These are phyloP conservation scores for Nymphicus hollandicus DNA, from an alignment of 2,113 vertebrate genomes.

Conservation along the genomic window DNA sequence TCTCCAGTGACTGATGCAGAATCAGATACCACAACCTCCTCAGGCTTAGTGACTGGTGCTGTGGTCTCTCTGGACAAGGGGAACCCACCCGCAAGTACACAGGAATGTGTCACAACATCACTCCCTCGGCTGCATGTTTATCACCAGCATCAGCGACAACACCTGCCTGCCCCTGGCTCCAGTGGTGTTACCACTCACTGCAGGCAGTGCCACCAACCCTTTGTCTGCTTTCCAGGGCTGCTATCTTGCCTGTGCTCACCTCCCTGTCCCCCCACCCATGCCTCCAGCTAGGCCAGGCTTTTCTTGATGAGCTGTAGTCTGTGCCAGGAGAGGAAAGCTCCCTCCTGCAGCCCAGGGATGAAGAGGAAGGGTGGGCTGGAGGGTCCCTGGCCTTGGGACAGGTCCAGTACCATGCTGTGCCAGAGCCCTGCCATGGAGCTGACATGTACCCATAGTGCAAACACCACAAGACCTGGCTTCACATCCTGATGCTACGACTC, in stretches of 20 bases:
- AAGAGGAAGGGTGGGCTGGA: background rate
- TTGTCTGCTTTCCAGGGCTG: background rate
- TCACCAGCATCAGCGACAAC: background rate
- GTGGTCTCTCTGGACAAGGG: background rate
- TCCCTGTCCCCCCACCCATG: rapidly evolving
- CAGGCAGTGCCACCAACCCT: background rate
- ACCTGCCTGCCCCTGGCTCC: background rate
- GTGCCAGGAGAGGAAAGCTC: background rate
- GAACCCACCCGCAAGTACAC: rapidly evolving
- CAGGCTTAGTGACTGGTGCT: background rate
- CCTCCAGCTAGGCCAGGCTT: background rate
- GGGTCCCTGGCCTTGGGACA: background rate
- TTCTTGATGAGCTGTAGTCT: background rate
- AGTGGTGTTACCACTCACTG: background rate
- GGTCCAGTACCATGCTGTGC: rapidly evolving
- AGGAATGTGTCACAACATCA: background rate
- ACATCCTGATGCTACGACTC: background rate
- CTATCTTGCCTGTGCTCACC: background rate
- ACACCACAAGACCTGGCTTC: background rate
- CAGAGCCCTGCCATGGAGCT: background rate
- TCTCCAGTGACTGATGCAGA: background rate
- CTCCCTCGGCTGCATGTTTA: rapidly evolving
- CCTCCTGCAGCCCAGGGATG: rapidly evolving
- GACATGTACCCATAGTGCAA: background rate
- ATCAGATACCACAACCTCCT: background rate